Conservation (phyloP, 2,113 vertebrate genomes). For the Pomatorhinus ruficollis region DNA sequence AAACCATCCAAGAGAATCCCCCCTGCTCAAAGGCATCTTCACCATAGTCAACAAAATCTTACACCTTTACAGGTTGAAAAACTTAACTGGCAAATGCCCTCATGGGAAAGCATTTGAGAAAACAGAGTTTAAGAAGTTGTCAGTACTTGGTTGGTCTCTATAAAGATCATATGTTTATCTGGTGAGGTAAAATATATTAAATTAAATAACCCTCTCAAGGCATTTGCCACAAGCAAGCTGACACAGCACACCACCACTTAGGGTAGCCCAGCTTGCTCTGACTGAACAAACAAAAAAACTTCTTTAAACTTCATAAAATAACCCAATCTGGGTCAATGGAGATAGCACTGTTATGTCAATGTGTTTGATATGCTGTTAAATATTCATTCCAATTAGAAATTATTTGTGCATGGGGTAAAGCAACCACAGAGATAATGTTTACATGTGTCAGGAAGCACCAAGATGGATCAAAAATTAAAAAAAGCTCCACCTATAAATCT, state of each 20-base stretch:
- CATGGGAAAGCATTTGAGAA: neutral
- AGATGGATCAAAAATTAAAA: neutral
- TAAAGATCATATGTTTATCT: neutral
- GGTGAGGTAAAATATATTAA: neutral
- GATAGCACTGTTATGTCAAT: fast-evolving
- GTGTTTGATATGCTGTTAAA: neutral
- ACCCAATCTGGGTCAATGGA: neutral
- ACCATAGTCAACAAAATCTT: neutral
- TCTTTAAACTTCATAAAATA: neutral
- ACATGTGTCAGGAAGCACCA: neutral
- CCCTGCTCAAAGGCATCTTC: neutral
- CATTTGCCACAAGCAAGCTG: neutral
- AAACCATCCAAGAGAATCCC: neutral
- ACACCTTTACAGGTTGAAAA: neutral
- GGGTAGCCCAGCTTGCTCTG: neutral
- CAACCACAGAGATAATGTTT: neutral
- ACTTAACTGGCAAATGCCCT: neutral
- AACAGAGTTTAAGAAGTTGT: neutral
- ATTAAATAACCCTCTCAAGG: neutral
- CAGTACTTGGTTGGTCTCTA: neutral
- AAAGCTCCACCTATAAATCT: neutral
- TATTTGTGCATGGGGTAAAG: neutral
- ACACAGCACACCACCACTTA: neutral
- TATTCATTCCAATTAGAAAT: neutral
- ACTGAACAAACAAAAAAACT: neutral